phyloP scores from a whole-genome alignment of 2,113 vertebrate genomes.

The Poecile atricapillus region DNA sequence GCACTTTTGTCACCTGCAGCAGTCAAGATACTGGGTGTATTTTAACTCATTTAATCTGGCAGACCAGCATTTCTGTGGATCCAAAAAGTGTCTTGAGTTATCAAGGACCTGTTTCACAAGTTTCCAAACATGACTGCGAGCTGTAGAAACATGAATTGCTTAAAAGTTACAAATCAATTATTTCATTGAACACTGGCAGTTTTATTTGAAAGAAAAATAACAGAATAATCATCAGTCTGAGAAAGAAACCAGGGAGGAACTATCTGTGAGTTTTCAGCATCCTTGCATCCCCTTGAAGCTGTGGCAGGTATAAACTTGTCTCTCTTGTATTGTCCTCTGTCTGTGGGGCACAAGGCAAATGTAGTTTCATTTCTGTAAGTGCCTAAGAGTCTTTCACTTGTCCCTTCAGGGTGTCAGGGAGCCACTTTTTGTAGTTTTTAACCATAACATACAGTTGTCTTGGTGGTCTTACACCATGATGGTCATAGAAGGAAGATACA shows the following conservation, averaged over 20 bases:
- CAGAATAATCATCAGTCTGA: neutral
- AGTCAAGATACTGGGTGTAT: neutral
- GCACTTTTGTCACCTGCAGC: neutral
- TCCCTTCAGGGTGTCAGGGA: neutral
- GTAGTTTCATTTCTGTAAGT: neutral
- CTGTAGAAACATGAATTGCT: neutral
- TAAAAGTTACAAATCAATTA: neutral
- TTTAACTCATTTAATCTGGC: neutral
- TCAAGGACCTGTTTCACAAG: neutral
- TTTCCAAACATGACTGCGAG: neutral
- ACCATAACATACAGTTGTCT: neutral
- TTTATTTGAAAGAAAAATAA: neutral
- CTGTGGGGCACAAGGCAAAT: accelerated
- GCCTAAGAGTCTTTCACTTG: neutral
- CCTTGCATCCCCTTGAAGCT: neutral
- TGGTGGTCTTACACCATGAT: accelerated
- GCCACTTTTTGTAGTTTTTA: neutral
- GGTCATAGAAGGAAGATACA: neutral
- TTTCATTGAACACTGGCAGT: neutral
- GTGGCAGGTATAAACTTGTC: neutral
- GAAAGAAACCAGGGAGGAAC: neutral
- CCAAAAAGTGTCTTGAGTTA: neutral
- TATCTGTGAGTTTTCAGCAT: neutral
- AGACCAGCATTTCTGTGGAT: neutral
- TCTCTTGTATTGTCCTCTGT: neutral